These are phyloP conservation scores for Monarcha castaneiventris DNA, from an alignment of 2,113 vertebrate species.

Conservation along the genomic window DNA sequence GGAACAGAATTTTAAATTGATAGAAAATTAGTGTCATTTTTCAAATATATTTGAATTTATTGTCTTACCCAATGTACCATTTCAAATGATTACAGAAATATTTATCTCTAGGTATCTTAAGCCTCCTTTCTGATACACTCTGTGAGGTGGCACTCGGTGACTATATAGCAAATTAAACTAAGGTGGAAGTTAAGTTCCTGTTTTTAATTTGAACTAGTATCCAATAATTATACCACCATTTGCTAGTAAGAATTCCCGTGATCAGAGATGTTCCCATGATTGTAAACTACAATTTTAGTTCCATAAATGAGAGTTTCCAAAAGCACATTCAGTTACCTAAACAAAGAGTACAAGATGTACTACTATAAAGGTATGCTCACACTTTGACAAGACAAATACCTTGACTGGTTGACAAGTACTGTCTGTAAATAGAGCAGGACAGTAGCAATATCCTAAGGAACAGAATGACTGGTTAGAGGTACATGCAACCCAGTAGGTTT, in stretches of 20 bases:
- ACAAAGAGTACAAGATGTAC: too few relatives aligned
- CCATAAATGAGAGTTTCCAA: background rate
- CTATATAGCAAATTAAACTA: background rate
- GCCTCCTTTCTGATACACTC: background rate
- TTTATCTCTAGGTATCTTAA: background rate
- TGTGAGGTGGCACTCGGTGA: background rate
- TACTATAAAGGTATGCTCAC: background rate
- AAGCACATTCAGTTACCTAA: background rate
- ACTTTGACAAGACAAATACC: background rate
- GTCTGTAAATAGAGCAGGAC: background rate
- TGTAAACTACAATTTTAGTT: background rate
- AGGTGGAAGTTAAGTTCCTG: background rate
- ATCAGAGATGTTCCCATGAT: background rate
- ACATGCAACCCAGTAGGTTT: rapidly evolving
- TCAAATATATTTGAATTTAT: background rate
- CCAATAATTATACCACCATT: background rate
- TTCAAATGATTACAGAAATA: background rate
- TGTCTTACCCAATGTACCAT: background rate
- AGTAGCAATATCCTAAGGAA: background rate
- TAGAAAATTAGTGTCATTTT: background rate
- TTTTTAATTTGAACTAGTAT: background rate
- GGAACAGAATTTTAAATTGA: background rate
- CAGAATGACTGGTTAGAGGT: background rate
- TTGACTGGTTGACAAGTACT: background rate
- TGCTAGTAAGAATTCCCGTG: background rate